phyloP scores from a whole-genome alignment of 92 coral and sea anemone genomes.

The Porites rus region DNA sequence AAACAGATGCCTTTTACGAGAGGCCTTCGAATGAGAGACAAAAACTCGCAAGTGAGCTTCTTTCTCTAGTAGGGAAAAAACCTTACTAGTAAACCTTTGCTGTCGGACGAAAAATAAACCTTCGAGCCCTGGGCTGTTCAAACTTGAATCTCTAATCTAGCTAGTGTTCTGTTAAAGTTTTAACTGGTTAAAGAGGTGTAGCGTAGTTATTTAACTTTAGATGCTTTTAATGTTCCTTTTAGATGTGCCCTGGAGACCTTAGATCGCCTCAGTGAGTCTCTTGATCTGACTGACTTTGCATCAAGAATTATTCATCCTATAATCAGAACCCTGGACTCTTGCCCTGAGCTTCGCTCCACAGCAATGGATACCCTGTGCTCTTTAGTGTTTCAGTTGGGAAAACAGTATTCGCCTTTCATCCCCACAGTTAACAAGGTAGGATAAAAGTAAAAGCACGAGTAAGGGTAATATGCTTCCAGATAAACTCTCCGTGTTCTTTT shows the following conservation, averaged over 20 bases:
- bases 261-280: slow-evolving; percentile 93
- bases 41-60: too few relatives aligned
- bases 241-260: slow-evolving; percentile 96
- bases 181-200: background rate
- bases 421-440: slow-evolving; percentile 76
- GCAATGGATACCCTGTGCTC: slow-evolving; percentile 97
- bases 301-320: slow-evolving; percentile 95
- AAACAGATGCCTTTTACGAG: too few relatives aligned
- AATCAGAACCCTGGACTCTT: slow-evolving; percentile 90
- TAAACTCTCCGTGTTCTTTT: too few relatives aligned
- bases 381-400: slow-evolving; percentile 94
- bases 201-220: background rate
- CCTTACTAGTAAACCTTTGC: too few relatives aligned
- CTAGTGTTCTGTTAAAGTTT: too few relatives aligned
- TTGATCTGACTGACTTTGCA: slow-evolving; percentile 97
- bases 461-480: background rate
- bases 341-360: slow-evolving; percentile 87
- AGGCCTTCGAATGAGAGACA: too few relatives aligned
- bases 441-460: background rate
- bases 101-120: too few relatives aligned
- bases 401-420: slow-evolving; percentile 89
- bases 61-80: too few relatives aligned
- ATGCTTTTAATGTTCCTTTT: background rate
- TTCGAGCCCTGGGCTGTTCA: too few relatives aligned
- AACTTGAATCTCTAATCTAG: too few relatives aligned